A percentile compares a stretch with the other conserved stretches of the same genome.
These are phyloP conservation scores for Hypselothyrea guttata DNA, from an alignment of 2,888 invertebrate genomes.

Conservation along the genomic window DNA sequence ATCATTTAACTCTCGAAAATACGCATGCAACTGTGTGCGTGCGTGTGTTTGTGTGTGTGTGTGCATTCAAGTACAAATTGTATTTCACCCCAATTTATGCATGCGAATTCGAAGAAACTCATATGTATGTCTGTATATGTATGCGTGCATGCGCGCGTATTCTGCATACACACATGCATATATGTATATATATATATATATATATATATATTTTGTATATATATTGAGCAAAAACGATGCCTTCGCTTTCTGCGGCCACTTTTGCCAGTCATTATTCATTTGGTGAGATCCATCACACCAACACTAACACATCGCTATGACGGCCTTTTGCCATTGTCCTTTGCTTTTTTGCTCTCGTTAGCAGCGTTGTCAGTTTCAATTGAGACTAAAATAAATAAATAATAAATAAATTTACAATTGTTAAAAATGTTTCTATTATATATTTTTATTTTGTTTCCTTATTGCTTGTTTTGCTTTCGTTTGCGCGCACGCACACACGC, in stretches of 20 bases:
- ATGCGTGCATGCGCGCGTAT: slow-evolving; percentile 1
- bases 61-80: too few relatives aligned
- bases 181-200: slow-evolving; percentile 2
- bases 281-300: slow-evolving; percentile 36
- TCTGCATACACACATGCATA: slow-evolving; percentile 25
- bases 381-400: too few relatives aligned
- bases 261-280: slow-evolving; percentile 45
- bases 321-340: slow-evolving; percentile 50
- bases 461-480: too few relatives aligned
- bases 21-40: too few relatives aligned
- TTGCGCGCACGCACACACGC: slow-evolving; percentile 40
- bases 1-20: background rate
- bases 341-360: slow-evolving; percentile 22
- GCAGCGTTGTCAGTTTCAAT: slow-evolving; percentile 29
- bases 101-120: too few relatives aligned
- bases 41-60: too few relatives aligned
- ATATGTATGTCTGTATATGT: slow-evolving; percentile 14
- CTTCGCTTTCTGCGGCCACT: slow-evolving; percentile 39
- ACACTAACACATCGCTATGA: slow-evolving; percentile 1
- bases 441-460: too few relatives aligned
- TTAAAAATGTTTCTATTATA: too few relatives aligned
- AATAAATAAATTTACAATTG: too few relatives aligned
- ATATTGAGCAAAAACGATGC: slow-evolving; percentile 54
- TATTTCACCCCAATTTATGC: too few relatives aligned
- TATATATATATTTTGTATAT: slow-evolving; percentile 19